A percentile compares a stretch with the other conserved stretches of the same genome.
Conservation (phyloP, 2,113 vertebrate genomes). For the Peromyscus maniculatus region DNA sequence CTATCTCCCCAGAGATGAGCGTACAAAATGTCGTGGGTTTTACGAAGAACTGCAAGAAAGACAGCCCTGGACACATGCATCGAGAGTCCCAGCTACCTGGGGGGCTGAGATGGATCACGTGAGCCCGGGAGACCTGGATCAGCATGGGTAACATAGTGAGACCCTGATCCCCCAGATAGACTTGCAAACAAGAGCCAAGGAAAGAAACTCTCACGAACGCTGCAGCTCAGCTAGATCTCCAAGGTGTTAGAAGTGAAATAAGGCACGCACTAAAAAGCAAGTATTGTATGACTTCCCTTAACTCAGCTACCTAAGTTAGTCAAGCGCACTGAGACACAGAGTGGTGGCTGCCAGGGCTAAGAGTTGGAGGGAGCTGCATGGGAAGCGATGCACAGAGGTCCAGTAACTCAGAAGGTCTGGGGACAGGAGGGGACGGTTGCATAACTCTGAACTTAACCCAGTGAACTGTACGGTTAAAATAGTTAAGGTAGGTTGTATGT, state of each 20-base stretch:
- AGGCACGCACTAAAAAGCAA: background rate
- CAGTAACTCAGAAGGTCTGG: background rate
- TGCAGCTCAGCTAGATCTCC: background rate
- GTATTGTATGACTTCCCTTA: background rate
- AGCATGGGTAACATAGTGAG: background rate
- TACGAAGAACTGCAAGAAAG: background rate
- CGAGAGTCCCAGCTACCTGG: too few species aligned
- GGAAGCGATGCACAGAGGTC: background rate
- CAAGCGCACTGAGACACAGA: background rate
- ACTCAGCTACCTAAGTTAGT: background rate
- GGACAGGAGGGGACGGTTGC: too few species aligned
- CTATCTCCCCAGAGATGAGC: background rate
- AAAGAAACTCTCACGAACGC: background rate
- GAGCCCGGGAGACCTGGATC: background rate
- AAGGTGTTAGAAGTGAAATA: background rate
- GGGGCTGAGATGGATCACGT: background rate
- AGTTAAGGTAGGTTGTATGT: background rate
- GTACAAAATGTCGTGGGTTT: background rate
- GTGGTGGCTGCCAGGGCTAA: background rate
- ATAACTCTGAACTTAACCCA: too few species aligned
- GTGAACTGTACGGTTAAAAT: background rate
- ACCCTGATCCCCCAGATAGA: background rate
- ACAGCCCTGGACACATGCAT: background rate
- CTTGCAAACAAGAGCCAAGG: background rate
- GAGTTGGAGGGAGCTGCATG: fast-evolving